Evolutionary conservation across 1,140 invertebrate species (phyloP), one percentile per base, ranked within the genome.

Genomic region (Varroa destructor): DNA sequence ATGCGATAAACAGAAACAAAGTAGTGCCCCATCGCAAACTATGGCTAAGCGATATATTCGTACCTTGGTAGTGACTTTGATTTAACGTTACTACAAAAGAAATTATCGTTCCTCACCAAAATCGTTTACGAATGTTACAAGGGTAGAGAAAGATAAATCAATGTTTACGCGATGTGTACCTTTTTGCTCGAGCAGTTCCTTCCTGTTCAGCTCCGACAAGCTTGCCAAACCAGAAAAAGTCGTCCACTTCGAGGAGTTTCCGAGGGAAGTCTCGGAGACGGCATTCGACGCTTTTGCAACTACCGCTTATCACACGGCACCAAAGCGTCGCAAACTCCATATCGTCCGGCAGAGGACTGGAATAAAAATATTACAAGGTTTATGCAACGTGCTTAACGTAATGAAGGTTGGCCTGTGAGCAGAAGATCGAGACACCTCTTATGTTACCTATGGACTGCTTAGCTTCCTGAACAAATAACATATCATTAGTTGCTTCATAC

Each of bases 251-350:
- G 56, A 96, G 81, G 79, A 94, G 84, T 0, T 91, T 89, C 77
- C 95, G 92, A 0, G 93, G 93, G 79, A 97, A 99, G 81, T 99
- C 96, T n/a, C 95, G 82, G 72, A 99, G 82, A 70, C 89, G 86
- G 72, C 96, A 85, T 75, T 88, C 88, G 87, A 91, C 93, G 76
- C 87, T 86, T 40, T 84, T 84, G 74, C 91, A 89, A 74, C 87
- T 87, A 4, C 90, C 83, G 71, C 86, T 86, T 10, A 97, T 85
- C 55, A 86, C 85, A 6, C 94, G 85, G 75, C 91, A 93, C 93
- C 93, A 99, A 2, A 97, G 81, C 0, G 91, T 95, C 0, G 84
- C 85, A 80, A 97, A 98, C 77, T 94, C 89, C 1, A 95, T 77
- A 75, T 95, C 92, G 74, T 90, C 89, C 0, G 92, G 93, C 87